Evolutionary conservation across 2,797 vertebrate genomes (phyloP).

Genomic region (Gymnoscopelus braueri): DNA sequence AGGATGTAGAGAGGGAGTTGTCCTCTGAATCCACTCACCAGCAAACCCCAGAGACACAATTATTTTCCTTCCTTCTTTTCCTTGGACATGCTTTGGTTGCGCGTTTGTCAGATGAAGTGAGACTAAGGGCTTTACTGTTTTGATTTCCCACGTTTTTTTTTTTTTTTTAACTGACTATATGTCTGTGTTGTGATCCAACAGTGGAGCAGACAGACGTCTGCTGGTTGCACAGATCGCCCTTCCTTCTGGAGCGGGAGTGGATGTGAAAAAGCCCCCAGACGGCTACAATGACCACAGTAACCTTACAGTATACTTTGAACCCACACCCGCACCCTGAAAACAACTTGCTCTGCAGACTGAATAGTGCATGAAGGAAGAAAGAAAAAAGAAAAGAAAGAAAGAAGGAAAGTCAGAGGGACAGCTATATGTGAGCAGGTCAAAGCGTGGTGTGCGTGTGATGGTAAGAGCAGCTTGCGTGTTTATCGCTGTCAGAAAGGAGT

Average conservation of each 20-base stretch:
- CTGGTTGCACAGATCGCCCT: neutral
- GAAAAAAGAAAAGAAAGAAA: no score
- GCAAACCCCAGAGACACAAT: conserved; percentile 67
- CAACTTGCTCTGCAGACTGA: no score
- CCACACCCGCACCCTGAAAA: no score
- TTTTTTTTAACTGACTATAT: conserved; percentile 31
- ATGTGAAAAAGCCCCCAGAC: no score
- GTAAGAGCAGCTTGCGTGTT: neutral
- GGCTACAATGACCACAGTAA: no score
- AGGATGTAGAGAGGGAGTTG: conserved; percentile 54
- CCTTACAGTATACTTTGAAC: no score
- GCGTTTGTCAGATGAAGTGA: conserved; percentile 55
- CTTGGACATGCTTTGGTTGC: conserved; percentile 58
- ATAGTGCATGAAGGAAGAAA: no score
- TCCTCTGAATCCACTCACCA: conserved; percentile 54
- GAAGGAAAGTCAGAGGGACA: neutral
- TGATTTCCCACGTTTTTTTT: conserved; percentile 63
- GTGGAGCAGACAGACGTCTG: neutral
- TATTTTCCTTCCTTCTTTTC: conserved; percentile 70
- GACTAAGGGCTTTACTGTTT: conserved; percentile 53
- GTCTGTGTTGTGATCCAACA: conserved; percentile 32
- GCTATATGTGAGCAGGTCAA: neutral
- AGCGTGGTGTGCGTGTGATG: neutral
- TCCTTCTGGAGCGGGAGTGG: neutral
- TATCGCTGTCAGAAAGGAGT: conserved; percentile 37